Evolutionary conservation across 2,888 invertebrate species (phyloP).

Genomic region (Cantharis rufa): DNA sequence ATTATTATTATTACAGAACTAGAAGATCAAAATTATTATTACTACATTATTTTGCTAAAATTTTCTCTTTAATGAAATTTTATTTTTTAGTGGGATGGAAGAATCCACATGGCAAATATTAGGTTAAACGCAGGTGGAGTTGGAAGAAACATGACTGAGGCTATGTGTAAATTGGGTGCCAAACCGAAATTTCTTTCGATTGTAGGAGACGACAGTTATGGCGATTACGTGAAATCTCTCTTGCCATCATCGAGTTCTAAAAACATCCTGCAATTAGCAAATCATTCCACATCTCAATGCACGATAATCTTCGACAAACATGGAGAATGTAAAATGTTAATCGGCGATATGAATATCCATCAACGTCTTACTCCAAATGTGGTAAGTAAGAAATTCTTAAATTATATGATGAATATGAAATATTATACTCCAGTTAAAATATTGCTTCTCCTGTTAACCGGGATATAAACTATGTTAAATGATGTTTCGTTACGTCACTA

Average conservation of each 20-base stretch:
- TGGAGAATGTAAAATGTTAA: conserved; percentile 79
- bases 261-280: conserved; percentile 46
- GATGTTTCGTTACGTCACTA: neutral
- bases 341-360: conserved; percentile 87
- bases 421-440: conserved; percentile 1
- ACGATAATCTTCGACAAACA: conserved; percentile 71
- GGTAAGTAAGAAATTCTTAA: conserved; percentile 56
- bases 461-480: neutral
- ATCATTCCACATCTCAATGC: conserved; percentile 71
- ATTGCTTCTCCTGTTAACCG: neutral
- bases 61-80: too few relatives aligned
- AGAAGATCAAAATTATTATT: too few relatives aligned
- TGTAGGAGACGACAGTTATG: conserved; percentile 72
- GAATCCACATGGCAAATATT: conserved; percentile 71
- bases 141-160: conserved; percentile 89
- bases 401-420: neutral
- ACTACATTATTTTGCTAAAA: too few relatives aligned
- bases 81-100: conserved; percentile 72
- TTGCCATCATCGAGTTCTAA: conserved; percentile 49
- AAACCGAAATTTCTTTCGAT: conserved; percentile 72
- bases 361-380: conserved; percentile 67
- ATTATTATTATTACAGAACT: too few relatives aligned
- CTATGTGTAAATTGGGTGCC: conserved; percentile 73
- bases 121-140: conserved; percentile 83
- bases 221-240: conserved; percentile 51